Base-by-base conservation (phyloP, 2,797 vertebrate species). In the Delichon dasypus region DNA sequence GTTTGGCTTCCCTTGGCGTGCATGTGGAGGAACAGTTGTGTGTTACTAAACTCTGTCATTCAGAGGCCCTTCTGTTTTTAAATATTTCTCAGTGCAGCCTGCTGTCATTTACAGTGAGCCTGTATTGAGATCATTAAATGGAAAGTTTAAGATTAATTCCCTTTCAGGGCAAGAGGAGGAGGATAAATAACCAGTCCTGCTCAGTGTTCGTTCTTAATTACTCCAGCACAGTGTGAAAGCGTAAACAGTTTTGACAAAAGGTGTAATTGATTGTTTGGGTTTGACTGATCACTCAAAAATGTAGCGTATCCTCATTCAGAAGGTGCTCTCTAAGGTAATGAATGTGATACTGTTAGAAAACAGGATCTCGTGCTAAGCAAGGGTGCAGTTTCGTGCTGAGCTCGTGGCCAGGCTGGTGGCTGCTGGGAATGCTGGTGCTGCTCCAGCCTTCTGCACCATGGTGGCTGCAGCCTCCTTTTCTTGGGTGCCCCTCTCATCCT, bases 161-260 rank as follows among this genome's bases (percentile, higher is more conserved):
- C 95, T 96, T 91, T 80, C 94, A 94, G 97, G 97, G 97, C 97
- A 98, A 97, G 95, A 97, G 97, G 96, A 98, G 95, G 96, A 95
- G 96, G 96, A 97, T 97, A 93, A 97, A 98, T 95, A 97, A 97
- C 96, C 85, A 92, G 29, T 93, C 93, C 95, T 91, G 90, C 97
- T 97, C 70, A 44, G 70, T 91, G 93, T 87, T 97, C 62, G 3
- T 97, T 95, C 95, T 95, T 97, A 97, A 97, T 97, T 96, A 96
- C 94, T 97, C 86, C 83, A 78, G 96, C 98, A 96, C 97, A 98
- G 97, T 98, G 97, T 97, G 97, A 97, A 98, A 98, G 97, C 97
- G 96, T 97, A 98, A 98, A 98, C 97, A 98, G 96, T 97, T 97
- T 97, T 98, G 98, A 97, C 98, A 98, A 96, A 97, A 96, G 95